Evolutionary conservation across 2,888 invertebrate species (phyloP), one percentile per base, ranked within the genome.

Genomic region (Hirtodrosophila trivittata): DNA sequence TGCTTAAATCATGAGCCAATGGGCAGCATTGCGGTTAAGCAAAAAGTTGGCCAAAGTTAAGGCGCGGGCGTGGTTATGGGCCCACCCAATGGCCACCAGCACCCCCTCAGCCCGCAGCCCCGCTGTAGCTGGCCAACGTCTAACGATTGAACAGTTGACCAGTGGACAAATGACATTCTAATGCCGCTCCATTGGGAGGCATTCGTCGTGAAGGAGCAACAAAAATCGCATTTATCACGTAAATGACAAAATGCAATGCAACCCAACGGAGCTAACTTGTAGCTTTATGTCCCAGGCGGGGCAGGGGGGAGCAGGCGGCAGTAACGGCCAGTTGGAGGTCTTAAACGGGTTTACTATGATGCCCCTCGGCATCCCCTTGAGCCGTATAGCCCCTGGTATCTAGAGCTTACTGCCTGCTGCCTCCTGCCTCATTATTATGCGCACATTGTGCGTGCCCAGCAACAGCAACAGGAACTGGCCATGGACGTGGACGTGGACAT

Each of bases 391-490:
- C 18, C 18, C 5, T 21, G 2, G 5, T 21, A 21, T 21, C n/a
- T n/a, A n/a, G n/a, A n/a, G 18, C 5, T 5, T 21, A 21, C 18
- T 2, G 5, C 2, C 18, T 21, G 18, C 5, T 33, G 65, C 30
- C 64, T 42, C 35, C 39, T 14, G 75, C 45, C 68, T 80, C 81
- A 81, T 81, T 86, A 86, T 80, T 81, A 81, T 81, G 81, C 81
- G 81, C 81, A 84, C 87, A 84, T 86, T 81, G 82, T 84, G 86
- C 81, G 86, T 86, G 76, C 67, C 51, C 47, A 26, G 80, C 80
- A 83, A 83, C 80, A 81, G 84, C 80, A 86, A 81, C 80, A 65
- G 33, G 18, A 4, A 16, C 18, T 32, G 10, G 37, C 32, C 35
- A 42, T 46, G 38, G 54, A 5, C 28, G 5, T 7, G 28, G 28